These are phyloP conservation scores for Oryzias curvinotus DNA, from an alignment of 2,113 vertebrate genomes.

Conservation along the genomic window DNA sequence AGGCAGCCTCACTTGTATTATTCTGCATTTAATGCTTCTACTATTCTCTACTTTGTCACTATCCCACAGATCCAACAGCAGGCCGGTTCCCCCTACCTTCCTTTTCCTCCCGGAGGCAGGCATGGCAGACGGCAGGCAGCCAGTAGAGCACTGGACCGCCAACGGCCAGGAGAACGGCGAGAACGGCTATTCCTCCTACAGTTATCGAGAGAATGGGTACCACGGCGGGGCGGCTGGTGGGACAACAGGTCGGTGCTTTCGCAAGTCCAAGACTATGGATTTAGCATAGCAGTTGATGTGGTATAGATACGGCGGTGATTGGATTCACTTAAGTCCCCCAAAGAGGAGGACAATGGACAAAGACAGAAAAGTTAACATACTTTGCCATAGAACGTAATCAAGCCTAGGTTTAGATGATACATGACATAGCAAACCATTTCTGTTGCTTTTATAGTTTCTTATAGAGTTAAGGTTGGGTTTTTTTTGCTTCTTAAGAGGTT, in stretches of 20 bases:
- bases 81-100: conserved; percentile 16
- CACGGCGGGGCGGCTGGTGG: conserved; percentile 52
- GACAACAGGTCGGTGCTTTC: conserved; percentile 47
- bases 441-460: no score
- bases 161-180: conserved; percentile 69
- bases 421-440: no score
- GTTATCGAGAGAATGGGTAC: conserved; percentile 70
- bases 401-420: no score
- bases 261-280: background rate
- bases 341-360: no score
- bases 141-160: conserved; percentile 66
- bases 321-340: no score
- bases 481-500: background rate
- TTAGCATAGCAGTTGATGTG: no score
- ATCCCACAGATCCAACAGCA: conserved; percentile 26
- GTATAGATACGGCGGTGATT: no score
- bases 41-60: background rate
- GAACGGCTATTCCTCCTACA: conserved; percentile 69
- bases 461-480: no score
- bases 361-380: no score
- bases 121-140: conserved; percentile 74
- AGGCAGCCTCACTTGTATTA: no score
- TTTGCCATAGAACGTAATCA: no score
- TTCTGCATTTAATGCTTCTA: background rate
- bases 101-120: conserved; percentile 52